phyloP scores from a whole-genome alignment of 2,888 invertebrate genomes.

The Allolobophora icterica region DNA sequence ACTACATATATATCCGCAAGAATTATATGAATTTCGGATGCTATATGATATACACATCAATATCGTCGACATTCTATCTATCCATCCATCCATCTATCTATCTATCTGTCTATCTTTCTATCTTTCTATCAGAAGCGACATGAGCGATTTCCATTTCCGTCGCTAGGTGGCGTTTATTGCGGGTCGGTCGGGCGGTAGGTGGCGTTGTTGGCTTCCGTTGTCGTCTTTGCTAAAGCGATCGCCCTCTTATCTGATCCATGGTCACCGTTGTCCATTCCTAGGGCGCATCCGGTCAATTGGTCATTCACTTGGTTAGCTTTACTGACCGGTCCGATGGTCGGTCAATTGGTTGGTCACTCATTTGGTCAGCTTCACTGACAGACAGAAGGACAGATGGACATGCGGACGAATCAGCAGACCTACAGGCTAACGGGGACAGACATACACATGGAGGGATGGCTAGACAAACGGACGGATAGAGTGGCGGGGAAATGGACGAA shows the following conservation, averaged over 20 bases:
- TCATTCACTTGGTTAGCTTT: neutral
- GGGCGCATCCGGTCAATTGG: neutral
- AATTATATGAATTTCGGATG: neutral
- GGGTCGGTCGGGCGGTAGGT: neutral
- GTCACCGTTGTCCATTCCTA: neutral
- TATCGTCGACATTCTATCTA: neutral
- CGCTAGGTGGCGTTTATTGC: neutral
- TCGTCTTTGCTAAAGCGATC: neutral
- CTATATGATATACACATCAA: neutral
- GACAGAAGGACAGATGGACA: no score
- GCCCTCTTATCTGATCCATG: neutral
- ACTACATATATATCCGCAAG: neutral
- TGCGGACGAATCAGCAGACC: no score
- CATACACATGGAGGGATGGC: neutral
- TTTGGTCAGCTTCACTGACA: neutral
- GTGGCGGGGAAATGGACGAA: neutral
- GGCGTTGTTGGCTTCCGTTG: neutral
- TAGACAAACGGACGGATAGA: neutral
- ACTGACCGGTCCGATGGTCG: neutral
- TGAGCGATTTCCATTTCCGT: slow-evolving; percentile 9
- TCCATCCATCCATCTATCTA: neutral
- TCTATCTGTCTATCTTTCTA: no score
- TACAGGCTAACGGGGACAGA: neutral
- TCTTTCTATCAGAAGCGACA: no score
- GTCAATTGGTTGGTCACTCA: neutral